Evolutionary conservation across 2,797 vertebrate genomes (phyloP), one percentile per base, ranked within the genome.

Genomic region (Muraenolepis orangiensis): DNA sequence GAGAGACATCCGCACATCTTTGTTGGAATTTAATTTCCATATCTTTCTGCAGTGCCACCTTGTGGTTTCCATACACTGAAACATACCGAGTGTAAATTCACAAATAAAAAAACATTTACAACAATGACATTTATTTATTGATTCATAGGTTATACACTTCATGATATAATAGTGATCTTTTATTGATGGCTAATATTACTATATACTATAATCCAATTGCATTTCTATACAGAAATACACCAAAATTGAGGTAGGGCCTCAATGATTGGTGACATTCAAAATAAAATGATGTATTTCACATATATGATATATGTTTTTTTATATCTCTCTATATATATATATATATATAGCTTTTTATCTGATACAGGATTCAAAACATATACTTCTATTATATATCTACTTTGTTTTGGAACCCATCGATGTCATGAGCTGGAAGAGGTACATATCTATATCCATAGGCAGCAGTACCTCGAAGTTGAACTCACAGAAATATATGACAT

Each of bases 221-320:
- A 96, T 98, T 98, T 98, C 90, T 97, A 96, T 95, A 96, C 94
- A 96, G 97, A 95, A 95, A 98, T 99, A 99, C 94, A 99, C n/a
- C n/a, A 98, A 98, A 98, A 96, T 89, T 97, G 98, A 99, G 98
- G 97, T 98, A 99, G 97, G 93, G 96, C 97, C 97, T 98, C 98
- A 98, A 96, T 94, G 95, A 95, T 92, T 92, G 93, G 96, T 96
- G 94, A 95, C 87, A 92, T 91, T 91, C 85, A 93, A 95, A 95
- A 96, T 95, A 93, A 96, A 61, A 95, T 90, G 93, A 95, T 93
- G 89, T 92, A 93, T 92, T 93, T 95, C 94, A 93, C 93, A 94
- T 95, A 94, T 90, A 90, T 91, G 76, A 85, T 88, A 93, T 91
- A 91, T 88, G 51, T 81, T 77, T 88, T n/a, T 75, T 64, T 90